Evolutionary conservation across 1,140 invertebrate species (phyloP).

Genomic region (Venustaconcha ellipsiformis): DNA sequence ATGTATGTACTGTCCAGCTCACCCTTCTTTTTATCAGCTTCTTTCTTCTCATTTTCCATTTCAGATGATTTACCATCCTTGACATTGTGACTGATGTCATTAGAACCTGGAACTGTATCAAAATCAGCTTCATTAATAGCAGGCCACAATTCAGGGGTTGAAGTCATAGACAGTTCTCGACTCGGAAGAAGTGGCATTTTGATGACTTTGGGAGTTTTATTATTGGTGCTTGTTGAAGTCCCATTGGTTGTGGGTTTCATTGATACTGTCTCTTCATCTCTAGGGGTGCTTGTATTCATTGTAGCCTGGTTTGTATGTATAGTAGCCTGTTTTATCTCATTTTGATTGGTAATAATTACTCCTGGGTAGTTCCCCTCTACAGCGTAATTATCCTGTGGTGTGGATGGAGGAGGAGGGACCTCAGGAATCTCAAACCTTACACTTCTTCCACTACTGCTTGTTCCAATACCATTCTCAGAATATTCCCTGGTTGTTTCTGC

Average conservation of each 20-base stretch:
- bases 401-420: conserved; percentile 44
- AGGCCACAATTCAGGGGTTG: conserved; percentile 54
- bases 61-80: neutral
- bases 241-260: conserved; percentile 9
- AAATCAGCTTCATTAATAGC: conserved; percentile 51
- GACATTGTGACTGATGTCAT: conserved; percentile 17
- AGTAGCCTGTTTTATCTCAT: conserved; percentile 21
- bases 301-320: conserved; percentile 30
- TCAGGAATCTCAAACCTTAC: conserved; percentile 47
- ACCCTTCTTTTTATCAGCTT: neutral
- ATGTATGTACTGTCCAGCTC: conserved; percentile 10
- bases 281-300: conserved; percentile 16
- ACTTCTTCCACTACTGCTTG: conserved; percentile 26
- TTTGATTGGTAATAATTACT: conserved; percentile 2
- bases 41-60: neutral
- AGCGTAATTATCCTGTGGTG: conserved; percentile 28
- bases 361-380: conserved; percentile 8
- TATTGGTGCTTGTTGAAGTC: conserved; percentile 9
- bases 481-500: neutral
- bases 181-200: conserved; percentile 8
- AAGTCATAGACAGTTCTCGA: conserved; percentile 31
- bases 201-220: conserved; percentile 22
- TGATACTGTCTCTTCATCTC: neutral
- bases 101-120: conserved; percentile 30
- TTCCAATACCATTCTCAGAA: too few species aligned